Evolutionary conservation across 2,888 invertebrate species (phyloP), one percentile per base, ranked within the genome.

Genomic region (Ennomos quercinarius): DNA sequence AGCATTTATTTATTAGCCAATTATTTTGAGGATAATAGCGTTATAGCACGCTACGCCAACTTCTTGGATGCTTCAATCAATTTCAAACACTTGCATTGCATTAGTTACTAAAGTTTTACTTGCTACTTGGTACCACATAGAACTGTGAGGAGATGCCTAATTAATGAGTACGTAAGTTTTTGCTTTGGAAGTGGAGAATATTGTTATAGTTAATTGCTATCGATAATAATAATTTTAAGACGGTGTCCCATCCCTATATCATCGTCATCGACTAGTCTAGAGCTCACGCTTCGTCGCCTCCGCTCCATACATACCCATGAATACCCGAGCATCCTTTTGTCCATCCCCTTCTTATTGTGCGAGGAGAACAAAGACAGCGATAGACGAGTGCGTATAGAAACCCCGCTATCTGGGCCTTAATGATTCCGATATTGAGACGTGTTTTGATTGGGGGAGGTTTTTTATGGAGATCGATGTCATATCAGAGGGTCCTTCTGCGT

Each of bases 191-290:
- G 17, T 17, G 17, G 17, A 3, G 17, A n/a, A n/a, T n/a, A n/a
- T n/a, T n/a, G n/a, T n/a, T n/a, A n/a, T n/a, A n/a, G n/a, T n/a
- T n/a, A n/a, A n/a, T 27, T 27, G 0, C 27, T 17, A 2, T 27
- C 27, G 27, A 27, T 27, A 27, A 27, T 2, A 27, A 27, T 1
- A 6, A 27, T 5, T 27, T 27, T 3, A 27, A 27, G 5, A 4
- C 27, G 3, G 10, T 13, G 5, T 38, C 70, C 52, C 83, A 71
- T 59, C 83, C 49, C 81, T 84, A 79, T 42, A 72, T 88, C 87
- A 86, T 85, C 86, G 83, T 88, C 89, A 90, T 91, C 87, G 90
- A 89, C 84, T 83, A 88, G 90, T 86, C 83, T 87, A 83, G 84
- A 74, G 84, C 84, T 71, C 66, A 80, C 84, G 89, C 80, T 83